phyloP scores from a whole-genome alignment of 2,797 vertebrate species.

The Halcyon smyrnensis region DNA sequence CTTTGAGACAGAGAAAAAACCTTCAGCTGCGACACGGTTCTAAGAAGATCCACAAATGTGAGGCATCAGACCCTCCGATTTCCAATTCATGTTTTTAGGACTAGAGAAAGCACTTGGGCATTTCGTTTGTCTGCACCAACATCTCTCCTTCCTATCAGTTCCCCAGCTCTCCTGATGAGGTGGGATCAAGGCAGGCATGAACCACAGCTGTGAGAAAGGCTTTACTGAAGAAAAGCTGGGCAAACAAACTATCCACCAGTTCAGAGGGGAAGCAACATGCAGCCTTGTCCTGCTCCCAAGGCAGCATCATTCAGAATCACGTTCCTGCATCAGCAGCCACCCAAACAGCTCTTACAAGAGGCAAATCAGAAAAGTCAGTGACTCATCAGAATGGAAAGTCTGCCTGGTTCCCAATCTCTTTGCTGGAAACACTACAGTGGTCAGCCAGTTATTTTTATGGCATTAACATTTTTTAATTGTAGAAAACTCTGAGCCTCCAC shows the following conservation, averaged over 20 bases:
- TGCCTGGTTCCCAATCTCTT: not conserved
- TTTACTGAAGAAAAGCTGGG: not conserved
- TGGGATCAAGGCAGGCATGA: not conserved
- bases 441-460: not conserved
- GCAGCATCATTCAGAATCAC: not conserved
- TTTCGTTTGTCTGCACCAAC: not conserved
- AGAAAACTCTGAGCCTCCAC: not conserved
- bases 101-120: not conserved
- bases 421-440: not conserved
- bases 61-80: not conserved
- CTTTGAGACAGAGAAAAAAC: not conserved
- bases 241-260: not conserved
- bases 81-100: not conserved
- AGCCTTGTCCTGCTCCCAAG: not conserved
- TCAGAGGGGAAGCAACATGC: not conserved
- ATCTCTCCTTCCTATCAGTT: not conserved
- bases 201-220: not conserved
- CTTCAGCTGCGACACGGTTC: not conserved
- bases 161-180: not conserved
- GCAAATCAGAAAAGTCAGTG: constrained; percentile 18
- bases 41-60: not conserved
- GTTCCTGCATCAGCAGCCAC: constrained; percentile 22
- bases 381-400: constrained; percentile 31
- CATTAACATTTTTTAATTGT: not conserved
- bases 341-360: constrained; percentile 14